Percentiles rank a stretch among this genome's conserved stretches.
Evolutionary conservation across 2,113 vertebrate species (phyloP).

Genomic region (Serinus canaria): DNA sequence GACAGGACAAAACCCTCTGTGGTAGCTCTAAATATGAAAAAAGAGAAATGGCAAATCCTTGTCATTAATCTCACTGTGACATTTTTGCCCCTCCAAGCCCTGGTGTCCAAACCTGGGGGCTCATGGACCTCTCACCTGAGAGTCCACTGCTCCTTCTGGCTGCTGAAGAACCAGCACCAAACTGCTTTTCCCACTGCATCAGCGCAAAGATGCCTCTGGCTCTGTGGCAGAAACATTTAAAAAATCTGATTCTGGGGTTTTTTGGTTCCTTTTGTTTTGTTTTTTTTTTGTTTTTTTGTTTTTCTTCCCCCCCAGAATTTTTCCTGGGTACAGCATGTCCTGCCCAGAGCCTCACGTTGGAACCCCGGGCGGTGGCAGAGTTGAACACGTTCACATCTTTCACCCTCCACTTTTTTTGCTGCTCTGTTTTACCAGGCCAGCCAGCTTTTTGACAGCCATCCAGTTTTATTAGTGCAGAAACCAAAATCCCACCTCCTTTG

Average conservation of each 20-base stretch:
- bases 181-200: background rate
- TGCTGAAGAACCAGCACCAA: background rate
- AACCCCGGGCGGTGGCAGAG: background rate
- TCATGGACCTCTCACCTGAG: background rate
- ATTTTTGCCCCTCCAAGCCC: background rate
- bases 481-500: slow-evolving; percentile 45
- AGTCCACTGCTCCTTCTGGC: fast-evolving
- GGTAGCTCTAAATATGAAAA: background rate
- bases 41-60: background rate
- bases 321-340: background rate
- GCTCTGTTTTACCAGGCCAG: background rate
- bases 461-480: slow-evolving; percentile 31
- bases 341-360: background rate
- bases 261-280: fast-evolving
- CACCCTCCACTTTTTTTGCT: background rate
- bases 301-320: fast-evolving
- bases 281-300: background rate
- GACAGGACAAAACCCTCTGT: background rate
- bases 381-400: background rate
- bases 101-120: background rate
- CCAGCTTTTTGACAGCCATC: slow-evolving; percentile 23
- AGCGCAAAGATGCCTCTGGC: background rate
- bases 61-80: background rate
- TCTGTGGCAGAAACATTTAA: background rate
- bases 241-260: background rate